Evolutionary conservation across 2,888 invertebrate species (phyloP).

Genomic region (Nomada hirtipes): DNA sequence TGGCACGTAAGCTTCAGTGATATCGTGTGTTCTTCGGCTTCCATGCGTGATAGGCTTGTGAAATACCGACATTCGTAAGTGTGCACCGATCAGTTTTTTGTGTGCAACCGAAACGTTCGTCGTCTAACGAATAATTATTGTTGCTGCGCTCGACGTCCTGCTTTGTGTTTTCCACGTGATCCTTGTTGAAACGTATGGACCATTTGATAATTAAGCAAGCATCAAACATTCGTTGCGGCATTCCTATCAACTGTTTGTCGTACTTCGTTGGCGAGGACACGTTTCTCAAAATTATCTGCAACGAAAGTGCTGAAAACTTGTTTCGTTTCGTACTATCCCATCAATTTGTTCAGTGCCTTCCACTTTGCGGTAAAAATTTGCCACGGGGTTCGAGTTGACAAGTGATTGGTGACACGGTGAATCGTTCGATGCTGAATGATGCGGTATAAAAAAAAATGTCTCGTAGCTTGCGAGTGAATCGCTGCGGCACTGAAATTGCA

Average conservation of each 20-base stretch:
- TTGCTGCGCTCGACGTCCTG: not conserved
- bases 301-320: not conserved
- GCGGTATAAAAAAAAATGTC: not conserved
- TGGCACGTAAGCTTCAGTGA: not conserved
- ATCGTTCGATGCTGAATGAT: not conserved
- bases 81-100: not conserved
- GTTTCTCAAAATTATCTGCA: not conserved
- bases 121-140: no score
- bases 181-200: not conserved
- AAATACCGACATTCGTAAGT: not conserved
- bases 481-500: not conserved
- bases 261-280: no score
- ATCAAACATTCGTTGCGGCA: no score
- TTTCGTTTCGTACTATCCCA: not conserved
- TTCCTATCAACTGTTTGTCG: no score
- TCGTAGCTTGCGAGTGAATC: not conserved
- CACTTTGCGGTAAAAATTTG: not conserved
- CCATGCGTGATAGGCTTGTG: not conserved
- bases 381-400: not conserved
- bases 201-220: not conserved
- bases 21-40: no score
- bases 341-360: not conserved
- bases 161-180: not conserved
- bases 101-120: not conserved
- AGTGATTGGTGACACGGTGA: constrained; percentile 18